Conservation (phyloP, 2,888 invertebrate species). For the Bursaphelenchus okinawaensis region DNA sequence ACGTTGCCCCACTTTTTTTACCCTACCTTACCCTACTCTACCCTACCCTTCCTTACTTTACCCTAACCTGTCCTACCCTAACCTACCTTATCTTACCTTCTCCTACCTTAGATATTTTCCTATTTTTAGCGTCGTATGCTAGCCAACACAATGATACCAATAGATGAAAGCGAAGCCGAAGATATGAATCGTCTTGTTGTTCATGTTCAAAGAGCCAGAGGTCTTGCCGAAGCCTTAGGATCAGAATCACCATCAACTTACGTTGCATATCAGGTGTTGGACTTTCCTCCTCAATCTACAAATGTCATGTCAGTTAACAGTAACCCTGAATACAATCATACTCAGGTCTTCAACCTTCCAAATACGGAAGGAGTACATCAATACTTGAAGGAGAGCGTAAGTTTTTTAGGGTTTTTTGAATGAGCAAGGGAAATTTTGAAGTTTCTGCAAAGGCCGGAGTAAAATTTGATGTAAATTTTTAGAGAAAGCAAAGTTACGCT, state of each 20-base stretch:
- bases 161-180: conserved; percentile 12
- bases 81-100: no score
- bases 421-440: no score
- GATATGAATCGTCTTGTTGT: conserved; percentile 30
- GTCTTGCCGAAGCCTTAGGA: background rate
- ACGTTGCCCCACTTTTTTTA: background rate
- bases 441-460: no score
- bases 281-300: conserved; percentile 27
- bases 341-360: conserved; percentile 21
- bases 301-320: background rate
- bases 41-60: no score
- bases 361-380: conserved; percentile 23
- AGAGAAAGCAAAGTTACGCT: no score
- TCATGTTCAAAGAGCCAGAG: conserved; percentile 29
- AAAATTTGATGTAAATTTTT: no score
- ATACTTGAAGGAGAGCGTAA: conserved; percentile 23
- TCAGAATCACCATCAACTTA: conserved; percentile 13
- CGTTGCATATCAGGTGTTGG: conserved; percentile 28
- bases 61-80: no score
- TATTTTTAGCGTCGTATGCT: conserved; percentile 26
- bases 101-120: background rate
- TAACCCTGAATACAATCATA: conserved; percentile 29
- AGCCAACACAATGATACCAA: conserved; percentile 30
- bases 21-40: no score
- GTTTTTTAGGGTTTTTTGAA: background rate